Conservation (phyloP, 1,140 invertebrate genomes). For the Bathynomus jamesi region DNA sequence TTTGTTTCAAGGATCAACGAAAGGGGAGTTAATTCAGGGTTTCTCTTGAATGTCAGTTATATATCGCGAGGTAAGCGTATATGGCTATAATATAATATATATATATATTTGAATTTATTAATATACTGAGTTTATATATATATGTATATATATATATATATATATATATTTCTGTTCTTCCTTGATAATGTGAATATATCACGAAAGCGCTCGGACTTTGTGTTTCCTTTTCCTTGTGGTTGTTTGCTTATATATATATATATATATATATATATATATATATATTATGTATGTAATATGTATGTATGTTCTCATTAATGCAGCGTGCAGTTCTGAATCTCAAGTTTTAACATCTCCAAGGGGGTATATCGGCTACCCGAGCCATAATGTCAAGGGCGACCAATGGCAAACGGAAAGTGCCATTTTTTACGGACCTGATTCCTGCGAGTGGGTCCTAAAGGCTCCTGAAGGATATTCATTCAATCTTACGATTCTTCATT, state of each 20-base stretch:
- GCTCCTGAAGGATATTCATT: slow-evolving; percentile 17
- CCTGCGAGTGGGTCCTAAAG: slow-evolving; percentile 15
- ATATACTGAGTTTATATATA: slow-evolving; percentile 5
- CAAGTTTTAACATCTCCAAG: slow-evolving; percentile 8
- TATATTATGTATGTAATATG: background rate
- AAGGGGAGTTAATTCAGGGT: background rate
- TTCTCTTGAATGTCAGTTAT: slow-evolving; percentile 18
- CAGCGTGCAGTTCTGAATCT: slow-evolving; percentile 9
- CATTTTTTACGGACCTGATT: slow-evolving; percentile 15
- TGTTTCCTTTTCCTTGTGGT: background rate
- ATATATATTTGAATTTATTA: background rate
- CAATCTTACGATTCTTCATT: slow-evolving; percentile 15
- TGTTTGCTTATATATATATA: slow-evolving; percentile 9
- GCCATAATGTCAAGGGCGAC: slow-evolving; percentile 5
- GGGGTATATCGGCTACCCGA: slow-evolving; percentile 8
- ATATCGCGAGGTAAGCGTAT: slow-evolving; percentile 14
- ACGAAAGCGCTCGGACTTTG: too few species aligned
- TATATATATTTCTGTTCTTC: slow-evolving; percentile 2
- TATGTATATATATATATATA: slow-evolving; percentile 13
- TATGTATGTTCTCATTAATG: too few species aligned
- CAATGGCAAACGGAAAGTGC: background rate
- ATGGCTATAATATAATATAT: background rate
- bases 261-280: slow-evolving; percentile 14
- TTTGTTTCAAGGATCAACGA: slow-evolving; percentile 10
- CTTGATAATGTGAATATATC: background rate